These are phyloP conservation scores for Scytalopus superciliaris DNA, from an alignment of 2,113 vertebrate species.

Conservation along the genomic window DNA sequence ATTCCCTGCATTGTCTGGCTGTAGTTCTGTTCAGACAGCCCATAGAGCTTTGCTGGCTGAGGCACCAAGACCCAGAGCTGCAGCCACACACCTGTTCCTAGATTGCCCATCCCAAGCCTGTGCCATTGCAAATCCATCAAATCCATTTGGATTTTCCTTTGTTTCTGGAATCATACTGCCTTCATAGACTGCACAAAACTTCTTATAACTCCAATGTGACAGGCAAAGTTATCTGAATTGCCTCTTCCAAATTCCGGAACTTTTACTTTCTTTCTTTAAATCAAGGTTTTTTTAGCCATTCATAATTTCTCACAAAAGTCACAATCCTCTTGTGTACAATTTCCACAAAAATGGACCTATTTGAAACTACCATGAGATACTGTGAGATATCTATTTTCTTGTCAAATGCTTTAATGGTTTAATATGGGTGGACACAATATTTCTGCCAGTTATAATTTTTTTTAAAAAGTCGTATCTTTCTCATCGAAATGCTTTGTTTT, in stretches of 20 bases:
- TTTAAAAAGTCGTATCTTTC: neutral
- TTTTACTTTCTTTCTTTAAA: neutral
- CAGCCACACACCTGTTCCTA: neutral
- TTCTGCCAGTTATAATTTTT: neutral
- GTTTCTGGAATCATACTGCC: neutral
- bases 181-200: neutral
- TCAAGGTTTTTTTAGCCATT: neutral
- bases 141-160: neutral
- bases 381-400: neutral
- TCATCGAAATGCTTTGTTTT: neutral
- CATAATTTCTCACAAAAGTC: neutral
- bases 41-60: neutral
- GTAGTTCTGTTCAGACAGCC: neutral
- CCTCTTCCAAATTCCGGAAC: neutral
- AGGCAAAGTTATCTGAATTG: neutral
- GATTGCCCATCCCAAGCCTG: neutral
- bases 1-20: neutral
- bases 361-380: neutral
- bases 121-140: rapidly evolving
- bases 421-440: neutral
- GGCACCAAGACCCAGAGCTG: neutral
- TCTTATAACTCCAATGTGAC: neutral
- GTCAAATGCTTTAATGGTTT: neutral
- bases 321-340: neutral
- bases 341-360: neutral